Evolutionary conservation across 1,140 invertebrate genomes (phyloP), one percentile per base, ranked within the genome.

Genomic region (Drosophila suzukii): DNA sequence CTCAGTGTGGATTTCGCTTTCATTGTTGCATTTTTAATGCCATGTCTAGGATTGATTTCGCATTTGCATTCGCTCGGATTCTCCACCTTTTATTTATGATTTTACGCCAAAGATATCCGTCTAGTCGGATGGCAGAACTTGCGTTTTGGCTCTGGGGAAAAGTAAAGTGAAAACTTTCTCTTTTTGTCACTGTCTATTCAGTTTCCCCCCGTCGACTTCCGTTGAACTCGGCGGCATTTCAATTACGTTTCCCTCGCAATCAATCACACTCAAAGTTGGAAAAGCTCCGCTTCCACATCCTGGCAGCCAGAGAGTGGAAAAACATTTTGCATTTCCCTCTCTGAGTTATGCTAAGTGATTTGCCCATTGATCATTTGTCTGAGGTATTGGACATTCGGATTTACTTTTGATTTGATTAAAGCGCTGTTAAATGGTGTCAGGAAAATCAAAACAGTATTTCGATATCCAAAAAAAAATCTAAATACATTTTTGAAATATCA

Each of bases 231-330:
- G 39, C 78, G 78, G 83, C 63, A 83, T 71, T 86, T 86, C 79
- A 86, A 89, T 86, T 89, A 83, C 66, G 59, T 62, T 59, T 61
- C 79, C 59, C 38, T 53, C 67, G 83, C 83, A 73, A 86, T 86
- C 83, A 88, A 86, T 88, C 83, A 89, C 80, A 79, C 71, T 83
- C 72, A 74, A 83, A 77, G 83, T 73, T 88, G 20, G 51, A 79
- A 79, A 60, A 82, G 75, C 65, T 78, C 59, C 59, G 67, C 12
- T 47, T 32, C 43, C 38, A 60, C 49, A 61, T 55, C 39, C 46
- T 49, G n/a, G 34, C 43, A 59, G 56, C 51, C 43, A 49, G 36
- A 61, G 53, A 50, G 68, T 62, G 70, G 72, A 74, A 65, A 76
- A 72, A 58, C 67, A 68, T 61, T 78, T 73, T 75, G 59, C 80